These are phyloP conservation scores for Drosophila ercepeae DNA, from an alignment of 1,140 invertebrate species.

Conservation along the genomic window DNA sequence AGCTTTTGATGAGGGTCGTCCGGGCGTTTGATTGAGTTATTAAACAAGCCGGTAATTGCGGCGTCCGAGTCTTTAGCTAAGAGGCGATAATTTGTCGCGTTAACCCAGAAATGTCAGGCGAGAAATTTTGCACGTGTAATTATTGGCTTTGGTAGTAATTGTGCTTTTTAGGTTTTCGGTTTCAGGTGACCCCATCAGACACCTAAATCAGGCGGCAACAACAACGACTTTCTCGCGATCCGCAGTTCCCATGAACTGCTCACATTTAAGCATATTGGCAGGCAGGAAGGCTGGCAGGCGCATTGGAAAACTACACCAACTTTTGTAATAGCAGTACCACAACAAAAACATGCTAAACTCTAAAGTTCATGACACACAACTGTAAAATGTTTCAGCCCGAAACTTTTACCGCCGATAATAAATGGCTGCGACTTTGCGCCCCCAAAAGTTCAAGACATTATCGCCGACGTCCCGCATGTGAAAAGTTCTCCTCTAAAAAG, in stretches of 20 bases:
- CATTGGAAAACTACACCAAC: conserved; percentile 44
- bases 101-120: conserved; percentile 74
- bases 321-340: conserved; percentile 42
- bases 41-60: conserved; percentile 71
- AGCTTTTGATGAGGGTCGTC: conserved; percentile 59
- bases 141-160: conserved; percentile 11
- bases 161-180: conserved; percentile 6
- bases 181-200: conserved; percentile 52
- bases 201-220: conserved; percentile 41
- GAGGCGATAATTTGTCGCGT: conserved; percentile 54
- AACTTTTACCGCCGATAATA: conserved; percentile 77
- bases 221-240: conserved; percentile 62
- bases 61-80: conserved; percentile 21
- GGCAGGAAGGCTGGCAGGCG: too few species aligned
- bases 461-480: conserved; percentile 62
- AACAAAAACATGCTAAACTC: conserved; percentile 68
- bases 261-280: conserved; percentile 74
- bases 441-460: conserved; percentile 75
- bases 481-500: conserved; percentile 62
- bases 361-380: conserved; percentile 81
- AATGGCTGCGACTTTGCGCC: conserved; percentile 76
- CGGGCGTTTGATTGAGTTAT: conserved; percentile 68
- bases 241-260: conserved; percentile 75
- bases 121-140: conserved; percentile 57
- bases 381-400: conserved; percentile 76